Evolutionary conservation across 2,888 invertebrate species (phyloP).

Genomic region (Monopis laevigella): DNA sequence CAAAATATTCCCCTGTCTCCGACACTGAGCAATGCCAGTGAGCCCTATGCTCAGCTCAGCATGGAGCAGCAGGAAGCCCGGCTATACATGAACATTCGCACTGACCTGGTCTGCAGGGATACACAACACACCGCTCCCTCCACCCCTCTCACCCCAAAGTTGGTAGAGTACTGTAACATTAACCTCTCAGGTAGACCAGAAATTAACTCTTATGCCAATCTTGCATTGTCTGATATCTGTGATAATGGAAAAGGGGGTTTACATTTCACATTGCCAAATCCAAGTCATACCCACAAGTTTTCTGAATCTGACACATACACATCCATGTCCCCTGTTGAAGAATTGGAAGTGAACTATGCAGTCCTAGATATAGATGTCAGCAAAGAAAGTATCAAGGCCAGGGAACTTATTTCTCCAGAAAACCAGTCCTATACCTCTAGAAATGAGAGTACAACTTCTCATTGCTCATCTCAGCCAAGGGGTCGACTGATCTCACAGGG

Average conservation of each 20-base stretch:
- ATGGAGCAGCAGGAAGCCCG: conserved; percentile 46
- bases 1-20: conserved; percentile 41
- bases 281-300: conserved; percentile 40
- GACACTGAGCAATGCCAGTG: conserved; percentile 51
- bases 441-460: conserved; percentile 38
- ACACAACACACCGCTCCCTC: conserved; percentile 37
- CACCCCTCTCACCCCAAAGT: conserved; percentile 48
- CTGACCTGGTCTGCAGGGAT: conserved; percentile 31
- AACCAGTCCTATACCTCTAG: conserved; percentile 40
- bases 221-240: conserved; percentile 42
- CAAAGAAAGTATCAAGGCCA: conserved; percentile 34
- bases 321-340: conserved; percentile 50
- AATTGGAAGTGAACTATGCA: conserved; percentile 76
- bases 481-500: conserved; percentile 41
- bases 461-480: conserved; percentile 34
- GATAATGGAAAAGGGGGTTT: conserved; percentile 33
- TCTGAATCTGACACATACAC: conserved; percentile 54
- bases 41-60: conserved; percentile 54
- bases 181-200: conserved; percentile 35
- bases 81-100: conserved; percentile 56
- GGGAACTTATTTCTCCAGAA: conserved; percentile 39
- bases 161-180: conserved; percentile 45
- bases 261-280: conserved; percentile 25
- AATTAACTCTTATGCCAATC: conserved; percentile 49
- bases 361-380: conserved; percentile 78